phyloP scores from a whole-genome alignment of 2,797 vertebrate genomes.

The Nasua narica region DNA sequence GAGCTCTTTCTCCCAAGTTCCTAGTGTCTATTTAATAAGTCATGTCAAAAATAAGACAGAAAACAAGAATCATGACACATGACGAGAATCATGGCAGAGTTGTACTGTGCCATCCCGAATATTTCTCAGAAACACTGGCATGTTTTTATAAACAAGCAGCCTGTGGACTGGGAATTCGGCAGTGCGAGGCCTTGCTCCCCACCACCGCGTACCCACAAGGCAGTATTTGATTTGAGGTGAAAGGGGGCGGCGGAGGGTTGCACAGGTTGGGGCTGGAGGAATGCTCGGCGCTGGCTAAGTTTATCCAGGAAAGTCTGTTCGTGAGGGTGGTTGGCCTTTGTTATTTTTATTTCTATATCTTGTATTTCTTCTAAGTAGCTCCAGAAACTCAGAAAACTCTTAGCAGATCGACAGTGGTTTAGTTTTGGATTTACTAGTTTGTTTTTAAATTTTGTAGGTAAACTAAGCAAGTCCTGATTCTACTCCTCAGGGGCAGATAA shows the following conservation, averaged over 20 bases:
- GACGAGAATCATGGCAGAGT: neutral
- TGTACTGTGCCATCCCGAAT: neutral
- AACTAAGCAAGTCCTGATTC: neutral
- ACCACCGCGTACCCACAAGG: neutral
- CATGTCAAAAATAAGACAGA: constrained; percentile 8
- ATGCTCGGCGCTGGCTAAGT: neutral
- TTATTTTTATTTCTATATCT: constrained; percentile 34
- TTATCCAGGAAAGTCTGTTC: neutral
- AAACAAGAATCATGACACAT: neutral
- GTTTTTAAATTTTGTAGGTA: neutral
- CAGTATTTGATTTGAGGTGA: neutral
- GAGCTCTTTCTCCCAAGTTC: neutral
- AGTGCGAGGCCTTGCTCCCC: neutral
- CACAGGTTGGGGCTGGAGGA: neutral
- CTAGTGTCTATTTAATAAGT: constrained; percentile 42
- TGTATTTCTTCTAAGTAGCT: constrained; percentile 23
- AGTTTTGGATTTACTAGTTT: neutral
- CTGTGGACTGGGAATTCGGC: neutral
- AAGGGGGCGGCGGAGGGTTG: neutral
- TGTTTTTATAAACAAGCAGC: neutral
- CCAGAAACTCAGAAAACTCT: constrained; percentile 1
- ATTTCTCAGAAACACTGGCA: neutral
- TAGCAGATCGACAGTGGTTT: neutral
- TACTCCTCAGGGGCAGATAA: neutral
- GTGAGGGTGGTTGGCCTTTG: neutral